Percentiles rank a stretch among this genome's conserved stretches.
Evolutionary conservation across 1,140 invertebrate genomes (phyloP).

Genomic region (Sitophilus oryzae): DNA sequence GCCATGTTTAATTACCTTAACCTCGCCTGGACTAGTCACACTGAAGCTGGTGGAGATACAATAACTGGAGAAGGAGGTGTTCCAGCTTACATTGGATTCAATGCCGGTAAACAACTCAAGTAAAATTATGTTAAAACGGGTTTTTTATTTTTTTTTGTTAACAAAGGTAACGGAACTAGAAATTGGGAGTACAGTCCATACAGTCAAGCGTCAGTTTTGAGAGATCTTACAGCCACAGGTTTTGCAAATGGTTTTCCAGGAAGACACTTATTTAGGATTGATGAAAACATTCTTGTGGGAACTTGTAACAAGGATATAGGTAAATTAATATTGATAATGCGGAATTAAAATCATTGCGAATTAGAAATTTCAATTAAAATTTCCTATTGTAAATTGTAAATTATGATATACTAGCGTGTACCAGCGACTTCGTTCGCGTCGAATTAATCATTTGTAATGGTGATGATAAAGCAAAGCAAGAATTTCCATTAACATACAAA

Average conservation of each 20-base stretch:
- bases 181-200: constrained; percentile 87
- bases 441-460: too few relatives aligned
- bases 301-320: constrained; percentile 86
- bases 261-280: constrained; percentile 88
- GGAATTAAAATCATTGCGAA: background rate
- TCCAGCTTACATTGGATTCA: constrained; percentile 89
- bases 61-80: constrained; percentile 78
- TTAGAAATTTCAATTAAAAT: background rate
- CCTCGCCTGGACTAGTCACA: constrained; percentile 85
- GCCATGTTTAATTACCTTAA: constrained; percentile 91
- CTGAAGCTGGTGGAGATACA: constrained; percentile 84
- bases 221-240: constrained; percentile 75
- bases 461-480: too few relatives aligned
- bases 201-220: constrained; percentile 77
- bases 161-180: constrained; percentile 69
- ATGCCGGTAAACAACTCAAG: constrained; percentile 58
- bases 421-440: too few relatives aligned
- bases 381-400: too few relatives aligned
- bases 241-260: constrained; percentile 84
- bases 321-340: too few relatives aligned
- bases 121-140: background rate
- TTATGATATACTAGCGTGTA: too few relatives aligned
- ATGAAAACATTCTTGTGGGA: constrained; percentile 88
- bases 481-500: too few relatives aligned
- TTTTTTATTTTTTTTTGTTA: background rate